Evolutionary conservation across 2,797 vertebrate genomes (phyloP).

Genomic region (Chaunax sp.): DNA sequence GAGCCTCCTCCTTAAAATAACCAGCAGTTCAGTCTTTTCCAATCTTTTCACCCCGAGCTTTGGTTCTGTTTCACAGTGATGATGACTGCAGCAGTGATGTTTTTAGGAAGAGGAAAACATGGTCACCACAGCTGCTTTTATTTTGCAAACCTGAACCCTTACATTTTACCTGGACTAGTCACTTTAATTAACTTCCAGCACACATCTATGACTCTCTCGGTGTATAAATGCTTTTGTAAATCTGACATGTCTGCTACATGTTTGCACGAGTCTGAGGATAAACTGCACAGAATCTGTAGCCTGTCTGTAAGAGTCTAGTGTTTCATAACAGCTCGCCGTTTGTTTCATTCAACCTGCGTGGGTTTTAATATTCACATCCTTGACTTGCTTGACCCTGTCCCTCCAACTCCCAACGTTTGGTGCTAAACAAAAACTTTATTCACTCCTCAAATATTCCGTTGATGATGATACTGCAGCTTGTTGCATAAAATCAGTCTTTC

Average conservation of each 20-base stretch:
- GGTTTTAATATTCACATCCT: slow-evolving; percentile 18
- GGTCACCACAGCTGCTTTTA: not conserved
- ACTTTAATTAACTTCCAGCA: slow-evolving; percentile 11
- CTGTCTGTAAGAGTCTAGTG: slow-evolving; percentile 27
- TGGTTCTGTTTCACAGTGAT: no score
- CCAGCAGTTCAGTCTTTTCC: not conserved
- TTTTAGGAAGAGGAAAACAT: not conserved
- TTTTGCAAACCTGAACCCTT: not conserved
- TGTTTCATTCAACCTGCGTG: slow-evolving; percentile 26
- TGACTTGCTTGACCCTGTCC: not conserved
- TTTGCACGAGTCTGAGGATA: not conserved
- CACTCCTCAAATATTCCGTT: not conserved
- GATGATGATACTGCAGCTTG: slow-evolving; percentile 2
- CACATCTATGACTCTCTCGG: not conserved
- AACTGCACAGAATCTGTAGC: slow-evolving; percentile 12
- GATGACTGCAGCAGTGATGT: not conserved
- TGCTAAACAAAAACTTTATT: not conserved
- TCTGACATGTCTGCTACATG: not conserved
- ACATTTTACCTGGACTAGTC: slow-evolving; percentile 14
- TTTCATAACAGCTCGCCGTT: slow-evolving; percentile 20
- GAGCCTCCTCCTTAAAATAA: not conserved
- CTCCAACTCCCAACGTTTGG: not conserved
- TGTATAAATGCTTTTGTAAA: slow-evolving; percentile 26
- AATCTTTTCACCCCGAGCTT: not conserved
- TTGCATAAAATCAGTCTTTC: not conserved